phyloP scores from a whole-genome alignment of 2,113 vertebrate genomes.

The Hippoglossus stenolepis region DNA sequence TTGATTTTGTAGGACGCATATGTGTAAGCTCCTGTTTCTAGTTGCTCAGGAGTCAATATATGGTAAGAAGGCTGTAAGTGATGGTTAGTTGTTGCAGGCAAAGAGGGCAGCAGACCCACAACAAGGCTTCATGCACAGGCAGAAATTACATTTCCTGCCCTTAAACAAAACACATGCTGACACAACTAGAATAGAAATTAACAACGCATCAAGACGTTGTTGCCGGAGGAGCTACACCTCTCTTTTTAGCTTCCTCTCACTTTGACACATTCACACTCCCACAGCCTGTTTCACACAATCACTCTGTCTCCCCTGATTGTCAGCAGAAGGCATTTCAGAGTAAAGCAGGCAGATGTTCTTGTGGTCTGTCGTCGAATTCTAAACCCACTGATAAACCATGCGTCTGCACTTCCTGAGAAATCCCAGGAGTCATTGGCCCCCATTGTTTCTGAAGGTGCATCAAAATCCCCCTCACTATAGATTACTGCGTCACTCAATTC shows the following conservation, averaged over 20 bases:
- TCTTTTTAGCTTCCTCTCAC: not conserved
- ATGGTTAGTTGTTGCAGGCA: not conserved
- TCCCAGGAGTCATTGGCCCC: not conserved
- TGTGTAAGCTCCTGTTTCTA: not conserved
- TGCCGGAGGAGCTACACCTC: not conserved
- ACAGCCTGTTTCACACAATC: slow-evolving; percentile 2
- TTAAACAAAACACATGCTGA: not conserved
- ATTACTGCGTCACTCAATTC: not conserved
- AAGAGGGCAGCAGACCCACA: slow-evolving; percentile 7
- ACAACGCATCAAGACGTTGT: not conserved
- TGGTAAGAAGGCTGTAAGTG: not conserved
- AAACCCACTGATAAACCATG: not conserved
- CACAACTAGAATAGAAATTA: not conserved
- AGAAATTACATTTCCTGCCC: not conserved
- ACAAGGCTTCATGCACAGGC: not conserved
- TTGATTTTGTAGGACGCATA: not conserved
- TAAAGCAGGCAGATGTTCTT: slow-evolving; percentile 5
- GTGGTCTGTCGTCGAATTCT: slow-evolving; percentile 4
- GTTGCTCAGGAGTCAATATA: not conserved
- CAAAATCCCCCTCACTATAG: not conserved
- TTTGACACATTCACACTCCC: not conserved
- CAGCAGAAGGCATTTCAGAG: not conserved
- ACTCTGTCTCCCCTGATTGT: not conserved
- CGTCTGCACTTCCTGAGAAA: not conserved
- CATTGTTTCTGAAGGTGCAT: not conserved